A percentile compares a stretch with the other conserved stretches of the same genome.
phyloP scores from a whole-genome alignment of 2,888 invertebrate genomes.

The Hypercompe scribonia region DNA sequence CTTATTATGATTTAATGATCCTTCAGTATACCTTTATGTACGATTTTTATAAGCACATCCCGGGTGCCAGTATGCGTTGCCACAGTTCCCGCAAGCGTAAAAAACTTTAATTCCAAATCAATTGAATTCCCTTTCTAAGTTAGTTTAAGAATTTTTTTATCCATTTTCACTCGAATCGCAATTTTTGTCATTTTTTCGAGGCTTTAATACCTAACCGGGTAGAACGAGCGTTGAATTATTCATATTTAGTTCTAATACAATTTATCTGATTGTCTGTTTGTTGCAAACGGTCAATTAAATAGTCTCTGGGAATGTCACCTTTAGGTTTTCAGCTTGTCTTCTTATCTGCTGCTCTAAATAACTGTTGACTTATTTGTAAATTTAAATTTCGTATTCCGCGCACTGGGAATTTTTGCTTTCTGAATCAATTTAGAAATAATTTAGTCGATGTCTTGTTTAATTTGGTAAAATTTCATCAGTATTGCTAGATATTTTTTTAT shows the following conservation, averaged over 20 bases:
- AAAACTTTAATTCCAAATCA: slow-evolving; percentile 44
- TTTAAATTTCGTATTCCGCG: neutral
- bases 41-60: too few relatives aligned
- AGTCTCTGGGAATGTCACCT: slow-evolving; percentile 15
- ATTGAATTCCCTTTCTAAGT: slow-evolving; percentile 42
- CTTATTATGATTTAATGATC: too few relatives aligned
- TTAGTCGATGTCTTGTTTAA: neutral
- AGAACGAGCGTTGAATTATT: slow-evolving; percentile 62
- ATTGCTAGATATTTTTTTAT: too few relatives aligned
- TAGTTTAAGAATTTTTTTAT: slow-evolving; percentile 45
- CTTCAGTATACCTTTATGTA: too few relatives aligned
- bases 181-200: slow-evolving; percentile 43
- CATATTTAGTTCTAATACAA: slow-evolving; percentile 51
- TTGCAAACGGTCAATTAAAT: slow-evolving; percentile 30
- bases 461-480: neutral
- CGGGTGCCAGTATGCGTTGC: neutral
- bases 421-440: neutral
- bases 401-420: neutral
- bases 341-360: slow-evolving; percentile 7
- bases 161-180: slow-evolving; percentile 45
- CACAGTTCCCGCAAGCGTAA: slow-evolving; percentile 11
- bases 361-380: neutral
- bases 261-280: slow-evolving; percentile 46
- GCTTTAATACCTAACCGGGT: slow-evolving; percentile 53
- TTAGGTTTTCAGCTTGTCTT: slow-evolving; percentile 6